phyloP scores from a whole-genome alignment of 1,140 invertebrate species.

The Maniola jurtina region DNA sequence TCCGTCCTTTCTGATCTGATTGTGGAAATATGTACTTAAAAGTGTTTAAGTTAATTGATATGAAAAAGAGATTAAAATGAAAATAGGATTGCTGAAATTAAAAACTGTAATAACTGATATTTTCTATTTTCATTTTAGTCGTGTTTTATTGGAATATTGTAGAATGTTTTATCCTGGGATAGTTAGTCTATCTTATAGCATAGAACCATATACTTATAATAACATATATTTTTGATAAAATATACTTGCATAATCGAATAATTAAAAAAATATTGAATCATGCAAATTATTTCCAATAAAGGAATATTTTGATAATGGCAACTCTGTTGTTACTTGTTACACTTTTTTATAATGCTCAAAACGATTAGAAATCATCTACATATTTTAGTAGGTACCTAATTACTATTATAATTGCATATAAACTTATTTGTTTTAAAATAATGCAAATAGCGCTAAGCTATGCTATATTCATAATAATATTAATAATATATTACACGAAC shows the following conservation, averaged over 20 bases:
- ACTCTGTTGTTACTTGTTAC: neutral
- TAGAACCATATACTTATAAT: neutral
- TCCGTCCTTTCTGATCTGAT: slow-evolving; percentile 25
- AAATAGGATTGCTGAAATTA: slow-evolving; percentile 60
- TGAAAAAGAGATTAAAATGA: slow-evolving; percentile 63
- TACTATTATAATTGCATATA: no score
- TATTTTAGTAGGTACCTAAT: no score
- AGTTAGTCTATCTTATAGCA: neutral
- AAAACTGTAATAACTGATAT: slow-evolving; percentile 36
- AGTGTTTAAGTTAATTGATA: slow-evolving; percentile 11
- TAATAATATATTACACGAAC: slow-evolving; percentile 11
- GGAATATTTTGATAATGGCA: no score
- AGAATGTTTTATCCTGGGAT: neutral
- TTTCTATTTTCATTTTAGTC: slow-evolving; percentile 77
- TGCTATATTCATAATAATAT: neutral
- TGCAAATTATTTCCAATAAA: no score
- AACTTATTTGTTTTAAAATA: neutral
- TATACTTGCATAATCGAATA: no score
- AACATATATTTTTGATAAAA: no score
- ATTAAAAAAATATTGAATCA: neutral
- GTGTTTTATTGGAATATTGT: slow-evolving; percentile 18
- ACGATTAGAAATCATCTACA: no score
- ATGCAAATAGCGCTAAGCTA: neutral
- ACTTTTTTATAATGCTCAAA: neutral
- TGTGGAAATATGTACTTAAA: slow-evolving; percentile 26